These are phyloP conservation scores for Aphrophora alni DNA, from an alignment of 2,888 invertebrate species.

Conservation along the genomic window DNA sequence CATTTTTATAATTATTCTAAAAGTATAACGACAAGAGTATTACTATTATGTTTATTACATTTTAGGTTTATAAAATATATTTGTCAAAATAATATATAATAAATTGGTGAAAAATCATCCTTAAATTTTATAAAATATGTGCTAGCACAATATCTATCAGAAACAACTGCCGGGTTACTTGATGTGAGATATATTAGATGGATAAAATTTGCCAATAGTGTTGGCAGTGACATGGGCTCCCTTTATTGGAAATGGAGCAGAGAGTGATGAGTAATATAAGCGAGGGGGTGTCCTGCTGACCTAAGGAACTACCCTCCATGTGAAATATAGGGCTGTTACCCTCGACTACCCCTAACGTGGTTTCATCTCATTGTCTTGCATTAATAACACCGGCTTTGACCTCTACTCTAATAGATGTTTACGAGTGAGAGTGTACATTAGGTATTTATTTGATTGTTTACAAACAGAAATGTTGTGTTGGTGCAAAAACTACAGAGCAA, in stretches of 20 bases:
- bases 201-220: slow-evolving; percentile 6
- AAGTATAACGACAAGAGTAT: too few relatives aligned
- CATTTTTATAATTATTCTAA: too few relatives aligned
- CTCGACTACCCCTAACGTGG: background rate
- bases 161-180: background rate
- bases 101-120: too few relatives aligned
- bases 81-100: too few relatives aligned
- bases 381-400: background rate
- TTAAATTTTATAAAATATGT: too few relatives aligned
- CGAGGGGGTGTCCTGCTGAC: slow-evolving; percentile 1
- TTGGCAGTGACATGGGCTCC: slow-evolving; percentile 2
- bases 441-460: background rate
- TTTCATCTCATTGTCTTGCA: background rate
- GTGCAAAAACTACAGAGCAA: too few relatives aligned
- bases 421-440: background rate
- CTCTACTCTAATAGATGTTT: background rate
- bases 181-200: background rate
- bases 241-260: slow-evolving; percentile 9
- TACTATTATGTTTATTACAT: too few relatives aligned
- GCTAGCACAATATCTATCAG: background rate
- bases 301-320: background rate
- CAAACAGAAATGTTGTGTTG: too few relatives aligned
- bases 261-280: background rate
- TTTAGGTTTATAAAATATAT: too few relatives aligned
- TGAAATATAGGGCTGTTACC: background rate